phyloP scores from a whole-genome alignment of 2,797 vertebrate species.

The Pterois miles region DNA sequence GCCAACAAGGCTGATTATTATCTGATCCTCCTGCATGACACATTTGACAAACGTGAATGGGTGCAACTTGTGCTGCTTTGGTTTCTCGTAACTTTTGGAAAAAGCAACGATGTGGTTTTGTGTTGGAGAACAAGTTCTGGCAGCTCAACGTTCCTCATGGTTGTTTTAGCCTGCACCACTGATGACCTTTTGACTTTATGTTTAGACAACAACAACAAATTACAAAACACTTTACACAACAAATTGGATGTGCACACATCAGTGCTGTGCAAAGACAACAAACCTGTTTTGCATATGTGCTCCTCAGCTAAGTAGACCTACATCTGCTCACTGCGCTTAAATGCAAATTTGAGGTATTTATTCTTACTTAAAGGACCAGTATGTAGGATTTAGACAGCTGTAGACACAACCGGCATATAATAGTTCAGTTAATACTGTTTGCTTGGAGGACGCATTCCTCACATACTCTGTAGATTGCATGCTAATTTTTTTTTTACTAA shows the following conservation, averaged over 20 bases:
- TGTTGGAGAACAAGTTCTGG: constrained; percentile 7
- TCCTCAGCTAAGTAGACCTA: neutral
- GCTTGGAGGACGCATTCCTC: neutral
- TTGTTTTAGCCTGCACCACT: neutral
- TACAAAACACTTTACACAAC: too few species aligned
- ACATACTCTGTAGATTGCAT: neutral
- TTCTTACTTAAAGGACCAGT: neutral
- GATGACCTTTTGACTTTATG: neutral
- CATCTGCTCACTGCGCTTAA: neutral
- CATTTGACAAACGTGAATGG: too few species aligned
- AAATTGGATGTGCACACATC: neutral
- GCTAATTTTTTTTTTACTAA: fast-evolving
- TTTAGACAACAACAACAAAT: neutral
- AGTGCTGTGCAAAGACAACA: neutral
- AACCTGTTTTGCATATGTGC: neutral
- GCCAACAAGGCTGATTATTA: neutral
- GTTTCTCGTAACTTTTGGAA: neutral
- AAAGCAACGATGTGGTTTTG: neutral
- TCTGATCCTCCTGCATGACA: neutral
- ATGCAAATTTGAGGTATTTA: neutral
- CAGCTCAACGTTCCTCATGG: neutral
- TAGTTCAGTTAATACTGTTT: too few species aligned
- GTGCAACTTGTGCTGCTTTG: neutral
- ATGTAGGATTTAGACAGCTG: too few species aligned
- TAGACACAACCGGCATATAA: too few species aligned